Conservation (phyloP, 2,113 vertebrate genomes). For the Ceyx melanurus region DNA sequence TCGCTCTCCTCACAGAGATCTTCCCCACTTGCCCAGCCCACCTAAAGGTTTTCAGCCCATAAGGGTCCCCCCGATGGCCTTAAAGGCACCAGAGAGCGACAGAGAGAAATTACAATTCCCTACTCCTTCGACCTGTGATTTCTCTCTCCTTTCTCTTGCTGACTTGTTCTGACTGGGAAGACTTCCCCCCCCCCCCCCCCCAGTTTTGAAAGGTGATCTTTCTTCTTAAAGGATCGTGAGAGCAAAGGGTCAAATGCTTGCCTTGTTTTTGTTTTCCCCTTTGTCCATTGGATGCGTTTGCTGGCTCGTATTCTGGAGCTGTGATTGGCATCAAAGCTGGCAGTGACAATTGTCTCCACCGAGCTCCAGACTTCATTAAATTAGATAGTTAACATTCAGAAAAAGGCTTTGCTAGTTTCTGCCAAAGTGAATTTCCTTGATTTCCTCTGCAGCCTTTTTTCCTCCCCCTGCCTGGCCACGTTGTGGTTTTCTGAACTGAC, state of each 20-base stretch:
- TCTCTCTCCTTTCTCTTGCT: neutral
- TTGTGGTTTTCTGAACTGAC: conserved; percentile 48
- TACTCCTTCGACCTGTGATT: neutral
- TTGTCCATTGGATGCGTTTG: neutral
- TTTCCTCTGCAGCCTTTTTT: conserved; percentile 12
- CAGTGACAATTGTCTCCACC: conserved; percentile 62
- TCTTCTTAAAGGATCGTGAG: neutral
- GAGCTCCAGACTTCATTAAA: conserved; percentile 65
- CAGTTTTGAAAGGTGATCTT: conserved; percentile 6
- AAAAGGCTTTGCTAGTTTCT: conserved; percentile 56
- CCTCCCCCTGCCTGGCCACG: neutral
- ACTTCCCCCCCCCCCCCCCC: neutral
- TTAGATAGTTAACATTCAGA: conserved; percentile 63
- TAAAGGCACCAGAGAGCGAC: neutral
- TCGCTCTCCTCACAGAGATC: too few relatives aligned
- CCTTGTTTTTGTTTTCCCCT: conserved; percentile 44
- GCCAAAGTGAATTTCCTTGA: conserved; percentile 66
- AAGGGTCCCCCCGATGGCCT: neutral
- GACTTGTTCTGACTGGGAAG: neutral
- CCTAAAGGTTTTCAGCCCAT: neutral
- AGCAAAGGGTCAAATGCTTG: conserved; percentile 38
- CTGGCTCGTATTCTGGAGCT: neutral
- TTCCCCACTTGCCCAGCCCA: too few relatives aligned
- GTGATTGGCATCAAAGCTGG: conserved; percentile 59
- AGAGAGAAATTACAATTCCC: neutral